These are phyloP conservation scores for Eupithecia dodoneata DNA, from an alignment of 2,888 invertebrate genomes.

Conservation along the genomic window DNA sequence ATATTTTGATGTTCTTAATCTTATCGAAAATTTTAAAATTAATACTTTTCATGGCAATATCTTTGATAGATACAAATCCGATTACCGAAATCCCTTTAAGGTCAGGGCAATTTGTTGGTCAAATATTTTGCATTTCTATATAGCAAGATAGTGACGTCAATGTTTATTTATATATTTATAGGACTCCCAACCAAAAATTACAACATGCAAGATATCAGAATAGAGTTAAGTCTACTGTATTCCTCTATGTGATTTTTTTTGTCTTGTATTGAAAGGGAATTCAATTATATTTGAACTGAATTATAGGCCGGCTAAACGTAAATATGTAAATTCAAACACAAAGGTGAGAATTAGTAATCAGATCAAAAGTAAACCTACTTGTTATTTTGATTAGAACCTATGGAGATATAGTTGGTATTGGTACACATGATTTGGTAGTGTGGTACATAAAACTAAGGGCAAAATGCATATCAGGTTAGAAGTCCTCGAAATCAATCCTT, in stretches of 20 bases:
- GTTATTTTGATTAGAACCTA: too few species aligned
- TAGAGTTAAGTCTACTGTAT: too few species aligned
- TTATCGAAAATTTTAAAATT: too few species aligned
- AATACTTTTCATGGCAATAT: background rate
- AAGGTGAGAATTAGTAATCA: background rate
- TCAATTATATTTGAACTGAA: too few species aligned
- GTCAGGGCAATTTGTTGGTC: background rate
- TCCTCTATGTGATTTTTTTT: too few species aligned
- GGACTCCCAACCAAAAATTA: too few species aligned
- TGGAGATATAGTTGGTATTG: too few species aligned
- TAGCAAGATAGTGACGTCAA: background rate
- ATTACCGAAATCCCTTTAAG: background rate
- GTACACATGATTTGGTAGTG: too few species aligned
- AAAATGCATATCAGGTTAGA: background rate
- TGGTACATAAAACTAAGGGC: background rate
- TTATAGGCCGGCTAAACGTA: background rate
- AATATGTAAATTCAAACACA: background rate
- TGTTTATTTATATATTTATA: too few species aligned
- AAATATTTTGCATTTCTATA: background rate
- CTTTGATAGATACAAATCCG: background rate
- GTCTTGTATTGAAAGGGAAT: too few species aligned
- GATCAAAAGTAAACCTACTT: too few species aligned
- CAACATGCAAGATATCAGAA: too few species aligned
- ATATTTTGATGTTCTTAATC: background rate
- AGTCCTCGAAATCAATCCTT: slow-evolving; percentile 38